phyloP scores from a whole-genome alignment of 2,888 invertebrate genomes.

The Ormia ochracea region DNA sequence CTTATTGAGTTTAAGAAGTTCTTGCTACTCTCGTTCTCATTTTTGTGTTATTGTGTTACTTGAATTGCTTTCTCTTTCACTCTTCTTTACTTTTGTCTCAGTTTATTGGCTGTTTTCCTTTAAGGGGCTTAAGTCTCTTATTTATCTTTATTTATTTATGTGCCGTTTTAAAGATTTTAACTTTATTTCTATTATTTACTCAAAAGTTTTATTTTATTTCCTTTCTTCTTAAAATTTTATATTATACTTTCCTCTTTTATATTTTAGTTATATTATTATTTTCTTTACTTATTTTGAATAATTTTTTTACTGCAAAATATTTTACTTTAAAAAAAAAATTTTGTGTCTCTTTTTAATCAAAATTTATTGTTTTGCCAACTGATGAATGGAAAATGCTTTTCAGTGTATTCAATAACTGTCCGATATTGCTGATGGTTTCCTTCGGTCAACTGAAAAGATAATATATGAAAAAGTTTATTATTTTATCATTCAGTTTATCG shows the following conservation, averaged over 20 bases:
- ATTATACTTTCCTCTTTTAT: slow-evolving; percentile 41
- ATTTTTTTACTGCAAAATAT: slow-evolving; percentile 55
- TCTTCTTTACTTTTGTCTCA: slow-evolving; percentile 14
- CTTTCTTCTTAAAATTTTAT: slow-evolving; percentile 70
- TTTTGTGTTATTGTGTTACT: neutral
- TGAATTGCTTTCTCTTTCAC: neutral
- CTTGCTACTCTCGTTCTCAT: slow-evolving; percentile 63
- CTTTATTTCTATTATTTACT: slow-evolving; percentile 27
- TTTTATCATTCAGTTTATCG: neutral
- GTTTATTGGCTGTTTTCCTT: neutral
- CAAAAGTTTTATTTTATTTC: slow-evolving; percentile 61
- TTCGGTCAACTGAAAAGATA: slow-evolving; percentile 45
- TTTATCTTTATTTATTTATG: slow-evolving; percentile 56
- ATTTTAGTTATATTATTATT: slow-evolving; percentile 36
- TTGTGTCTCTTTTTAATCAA: slow-evolving; percentile 33
- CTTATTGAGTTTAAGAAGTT: slow-evolving; percentile 43
- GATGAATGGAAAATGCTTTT: slow-evolving; percentile 27
- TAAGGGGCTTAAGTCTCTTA: slow-evolving; percentile 38
- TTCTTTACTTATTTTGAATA: slow-evolving; percentile 17
- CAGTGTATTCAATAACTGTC: slow-evolving; percentile 46
- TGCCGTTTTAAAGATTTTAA: slow-evolving; percentile 29
- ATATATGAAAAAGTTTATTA: neutral
- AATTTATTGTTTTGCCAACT: slow-evolving; percentile 55
- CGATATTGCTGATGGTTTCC: slow-evolving; percentile 1
- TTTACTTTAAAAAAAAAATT: slow-evolving; percentile 35